Percentiles rank a stretch among this genome's conserved stretches.
Evolutionary conservation across 2,888 invertebrate species (phyloP).

Genomic region (Zeuzera pyrina): DNA sequence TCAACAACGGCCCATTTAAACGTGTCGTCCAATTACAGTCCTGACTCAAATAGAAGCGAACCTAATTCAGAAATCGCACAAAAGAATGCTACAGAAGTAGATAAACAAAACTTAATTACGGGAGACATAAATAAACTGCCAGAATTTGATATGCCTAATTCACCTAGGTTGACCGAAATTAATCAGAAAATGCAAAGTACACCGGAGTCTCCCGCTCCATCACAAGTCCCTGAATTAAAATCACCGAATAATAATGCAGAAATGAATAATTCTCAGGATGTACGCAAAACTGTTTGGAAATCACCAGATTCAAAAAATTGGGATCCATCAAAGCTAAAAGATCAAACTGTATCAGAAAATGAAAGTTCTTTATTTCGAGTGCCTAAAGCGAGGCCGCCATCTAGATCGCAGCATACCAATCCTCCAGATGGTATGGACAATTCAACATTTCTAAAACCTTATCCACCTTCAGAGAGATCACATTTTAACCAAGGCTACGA

Average conservation of each 20-base stretch:
- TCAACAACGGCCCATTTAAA: conserved; percentile 78
- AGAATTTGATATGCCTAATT: conserved; percentile 61
- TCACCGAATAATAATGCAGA: conserved; percentile 45
- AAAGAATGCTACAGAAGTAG: conserved; percentile 37
- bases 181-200: conserved; percentile 56
- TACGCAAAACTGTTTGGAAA: conserved; percentile 58
- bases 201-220: conserved; percentile 50
- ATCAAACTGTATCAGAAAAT: conserved; percentile 40
- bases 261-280: conserved; percentile 32
- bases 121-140: conserved; percentile 48
- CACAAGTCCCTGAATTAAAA: conserved; percentile 51
- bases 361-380: conserved; percentile 75
- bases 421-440: conserved; percentile 59
- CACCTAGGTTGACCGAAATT: conserved; percentile 58
- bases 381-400: conserved; percentile 77
- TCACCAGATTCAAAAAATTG: conserved; percentile 62
- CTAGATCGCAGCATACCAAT: conserved; percentile 67
- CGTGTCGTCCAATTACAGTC: conserved; percentile 59
- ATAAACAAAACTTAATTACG: conserved; percentile 38
- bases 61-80: conserved; percentile 43
- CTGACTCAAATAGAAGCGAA: conserved; percentile 68
- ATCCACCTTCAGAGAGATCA: conserved; percentile 70
- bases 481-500: conserved; percentile 55
- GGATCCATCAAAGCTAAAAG: conserved; percentile 56
- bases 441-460: conserved; percentile 76